Percentiles rank a stretch among this genome's conserved stretches.
Conservation (phyloP, 1,140 invertebrate species). For the Drosophila burlai region DNA sequence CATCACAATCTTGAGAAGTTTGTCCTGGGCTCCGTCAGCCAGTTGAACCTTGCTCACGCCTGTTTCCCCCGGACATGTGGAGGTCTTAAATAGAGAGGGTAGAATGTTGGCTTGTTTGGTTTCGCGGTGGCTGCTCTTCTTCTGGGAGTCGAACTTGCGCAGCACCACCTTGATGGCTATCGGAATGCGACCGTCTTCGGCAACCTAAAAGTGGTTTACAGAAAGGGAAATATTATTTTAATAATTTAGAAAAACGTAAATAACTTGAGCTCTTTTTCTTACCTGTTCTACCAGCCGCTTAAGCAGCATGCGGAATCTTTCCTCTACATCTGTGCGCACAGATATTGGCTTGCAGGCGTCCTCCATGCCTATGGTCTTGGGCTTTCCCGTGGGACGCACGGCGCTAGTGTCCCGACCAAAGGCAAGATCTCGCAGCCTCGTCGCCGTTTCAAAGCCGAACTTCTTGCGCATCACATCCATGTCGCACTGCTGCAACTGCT, state of each 20-base stretch:
- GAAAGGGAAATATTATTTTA: no score
- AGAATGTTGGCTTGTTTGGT: constrained; percentile 90
- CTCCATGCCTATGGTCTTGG: constrained; percentile 90
- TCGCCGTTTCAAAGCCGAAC: constrained; percentile 89
- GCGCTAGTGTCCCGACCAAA: constrained; percentile 89
- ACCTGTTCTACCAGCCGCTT: constrained; percentile 89
- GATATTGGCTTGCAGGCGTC: constrained; percentile 90
- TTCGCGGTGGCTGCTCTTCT: constrained; percentile 88
- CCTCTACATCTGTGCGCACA: constrained; percentile 89
- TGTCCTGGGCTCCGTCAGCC: constrained; percentile 87
- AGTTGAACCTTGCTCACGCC: constrained; percentile 84
- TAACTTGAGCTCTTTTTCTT: neutral
- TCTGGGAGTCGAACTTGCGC: constrained; percentile 88
- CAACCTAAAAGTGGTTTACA: constrained; percentile 81
- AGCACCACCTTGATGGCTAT: constrained; percentile 90
- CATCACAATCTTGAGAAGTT: constrained; percentile 90
- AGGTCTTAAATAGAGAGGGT: constrained; percentile 87
- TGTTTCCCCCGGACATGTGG: constrained; percentile 84
- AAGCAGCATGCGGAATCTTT: constrained; percentile 88
- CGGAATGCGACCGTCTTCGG: constrained; percentile 91
- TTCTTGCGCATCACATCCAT: constrained; percentile 87
- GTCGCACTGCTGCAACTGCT: constrained; percentile 88
- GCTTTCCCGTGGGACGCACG: constrained; percentile 90
- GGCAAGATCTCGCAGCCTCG: constrained; percentile 89
- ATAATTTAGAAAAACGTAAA: neutral